Conservation (phyloP, 2,888 invertebrate species). For the Augochlorella aurata region DNA sequence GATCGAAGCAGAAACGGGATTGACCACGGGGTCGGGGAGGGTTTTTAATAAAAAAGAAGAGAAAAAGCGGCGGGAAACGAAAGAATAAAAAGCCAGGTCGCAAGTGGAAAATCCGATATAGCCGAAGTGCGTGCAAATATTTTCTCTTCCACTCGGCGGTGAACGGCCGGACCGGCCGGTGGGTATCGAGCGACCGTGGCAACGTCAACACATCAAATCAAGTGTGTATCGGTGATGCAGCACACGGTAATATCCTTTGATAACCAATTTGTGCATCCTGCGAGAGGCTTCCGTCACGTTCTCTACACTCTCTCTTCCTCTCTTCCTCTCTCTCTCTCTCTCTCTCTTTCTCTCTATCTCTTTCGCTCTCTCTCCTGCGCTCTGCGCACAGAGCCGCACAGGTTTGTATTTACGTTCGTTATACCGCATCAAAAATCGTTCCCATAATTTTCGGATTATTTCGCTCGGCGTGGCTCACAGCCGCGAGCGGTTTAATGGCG, state of each 20-base stretch:
- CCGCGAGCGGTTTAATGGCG: background rate
- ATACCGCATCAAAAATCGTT: slow-evolving; percentile 41
- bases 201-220: slow-evolving; percentile 76
- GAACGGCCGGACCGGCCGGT: slow-evolving; percentile 36
- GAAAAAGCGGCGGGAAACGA: background rate
- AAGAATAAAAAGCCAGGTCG: slow-evolving; percentile 57
- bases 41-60: slow-evolving; percentile 73
- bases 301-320: slow-evolving; percentile 50
- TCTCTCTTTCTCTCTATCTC: slow-evolving; percentile 13
- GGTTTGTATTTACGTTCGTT: slow-evolving; percentile 55
- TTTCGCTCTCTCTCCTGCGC: background rate
- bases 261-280: slow-evolving; percentile 78
- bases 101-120: slow-evolving; percentile 78
- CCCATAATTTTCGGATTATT: slow-evolving; percentile 44
- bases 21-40: slow-evolving; percentile 64
- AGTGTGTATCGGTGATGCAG: slow-evolving; percentile 73
- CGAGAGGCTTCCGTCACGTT: slow-evolving; percentile 63
- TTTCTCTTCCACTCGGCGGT: slow-evolving; percentile 72
- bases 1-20: slow-evolving; percentile 66
- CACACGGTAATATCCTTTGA: slow-evolving; percentile 78
- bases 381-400: background rate
- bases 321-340: too few species aligned
- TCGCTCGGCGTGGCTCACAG: slow-evolving; percentile 13
- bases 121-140: slow-evolving; percentile 77
- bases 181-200: slow-evolving; percentile 62